Percentiles rank a stretch among this genome's conserved stretches.
Evolutionary conservation across 2,888 invertebrate species (phyloP).

Genomic region (Epinotia nisella): DNA sequence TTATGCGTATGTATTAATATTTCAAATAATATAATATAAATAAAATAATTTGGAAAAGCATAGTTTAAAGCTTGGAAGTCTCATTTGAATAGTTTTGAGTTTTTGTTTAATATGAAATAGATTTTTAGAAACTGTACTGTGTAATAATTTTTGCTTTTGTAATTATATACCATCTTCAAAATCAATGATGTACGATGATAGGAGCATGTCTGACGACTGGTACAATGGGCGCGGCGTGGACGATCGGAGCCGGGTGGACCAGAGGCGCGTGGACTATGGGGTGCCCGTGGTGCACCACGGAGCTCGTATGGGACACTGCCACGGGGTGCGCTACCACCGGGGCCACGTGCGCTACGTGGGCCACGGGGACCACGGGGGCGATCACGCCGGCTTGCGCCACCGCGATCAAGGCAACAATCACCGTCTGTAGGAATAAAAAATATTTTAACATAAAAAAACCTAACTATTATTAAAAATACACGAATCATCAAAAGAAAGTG

Average conservation of each 20-base stretch:
- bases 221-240: constrained; percentile 60
- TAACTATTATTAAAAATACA: too few species aligned
- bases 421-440: constrained; percentile 64
- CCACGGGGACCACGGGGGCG: constrained; percentile 70
- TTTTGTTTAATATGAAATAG: background rate
- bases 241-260: constrained; percentile 53
- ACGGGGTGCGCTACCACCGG: constrained; percentile 62
- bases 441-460: background rate
- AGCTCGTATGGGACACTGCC: constrained; percentile 60
- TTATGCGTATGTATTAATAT: too few species aligned
- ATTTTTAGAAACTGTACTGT: background rate
- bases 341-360: constrained; percentile 65
- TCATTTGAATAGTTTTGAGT: background rate
- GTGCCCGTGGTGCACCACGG: constrained; percentile 62
- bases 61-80: too few species aligned
- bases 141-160: background rate
- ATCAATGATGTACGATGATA: constrained; percentile 69
- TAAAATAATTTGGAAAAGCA: too few species aligned
- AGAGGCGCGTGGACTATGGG: constrained; percentile 53
- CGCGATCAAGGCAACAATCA: constrained; percentile 74
- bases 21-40: too few species aligned
- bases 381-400: constrained; percentile 71
- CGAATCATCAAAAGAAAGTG: too few species aligned
- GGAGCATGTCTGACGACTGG: constrained; percentile 69
- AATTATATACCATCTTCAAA: background rate